Base-by-base conservation (phyloP, 2,113 vertebrate genomes). In the Heterotis niloticus region DNA sequence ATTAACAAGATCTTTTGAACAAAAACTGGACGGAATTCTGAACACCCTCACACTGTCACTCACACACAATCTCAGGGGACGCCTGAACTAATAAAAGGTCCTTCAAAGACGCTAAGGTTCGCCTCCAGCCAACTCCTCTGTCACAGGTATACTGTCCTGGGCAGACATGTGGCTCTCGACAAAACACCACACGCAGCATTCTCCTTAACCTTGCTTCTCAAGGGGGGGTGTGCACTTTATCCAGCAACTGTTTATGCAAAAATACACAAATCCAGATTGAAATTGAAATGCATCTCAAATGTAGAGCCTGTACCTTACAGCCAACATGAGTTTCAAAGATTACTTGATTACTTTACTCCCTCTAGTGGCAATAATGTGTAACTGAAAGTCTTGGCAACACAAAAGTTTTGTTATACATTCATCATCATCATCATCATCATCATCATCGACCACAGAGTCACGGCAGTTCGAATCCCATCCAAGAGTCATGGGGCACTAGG, bases 311-410 rank as follows among this genome's bases (percentile, higher is more conserved):
- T 4, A n/a, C 11, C 1, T 74, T 20, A 34, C 11, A 18, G 20
- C 1, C 1, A 44, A 20, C 23, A 29, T 29, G 29, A 10, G 4
- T 4, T 13, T 26, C 12, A 1, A 18, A 28, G 72, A 29, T 28
- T 28, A 9, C 57, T 56, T 60, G 64, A n/a, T n/a, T n/a, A n/a
- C n/a, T n/a, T n/a, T 44, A 71, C 79, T 67, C 79, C 79, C 75
- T 64, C 79, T 67, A 80, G 79, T 80, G 79, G 64, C 66, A 18
- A 59, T 34, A 34, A 3, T 29, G 23, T 75, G 79, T 60, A 34
- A 75, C 54, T 75, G 60, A 64, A 51, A 51, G 34, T 71, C 69
- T n/a, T 51, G 69, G 34, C 34, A 7, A 44, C 34, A 44, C 7
- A 44, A 44, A 44, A 44, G 34, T n/a, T n/a, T n/a, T n/a, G 34